These are phyloP conservation scores for Idaea straminata DNA, from an alignment of 2,888 invertebrate genomes.

Conservation along the genomic window DNA sequence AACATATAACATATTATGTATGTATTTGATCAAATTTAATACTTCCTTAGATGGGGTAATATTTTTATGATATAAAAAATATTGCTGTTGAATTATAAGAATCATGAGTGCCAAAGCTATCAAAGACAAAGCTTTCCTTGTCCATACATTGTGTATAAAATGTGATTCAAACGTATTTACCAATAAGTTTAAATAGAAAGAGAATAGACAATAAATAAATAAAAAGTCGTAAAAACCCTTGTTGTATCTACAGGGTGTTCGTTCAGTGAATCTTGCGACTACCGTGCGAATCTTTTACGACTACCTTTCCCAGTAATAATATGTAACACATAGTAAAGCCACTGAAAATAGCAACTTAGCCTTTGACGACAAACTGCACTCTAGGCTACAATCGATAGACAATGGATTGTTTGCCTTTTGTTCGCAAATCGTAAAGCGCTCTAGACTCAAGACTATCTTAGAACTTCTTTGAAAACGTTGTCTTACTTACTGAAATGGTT, in stretches of 20 bases:
- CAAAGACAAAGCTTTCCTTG: not conserved
- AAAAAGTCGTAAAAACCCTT: not conserved
- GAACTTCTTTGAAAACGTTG: constrained; percentile 58
- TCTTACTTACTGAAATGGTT: constrained; percentile 52
- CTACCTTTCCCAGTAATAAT: constrained; percentile 26
- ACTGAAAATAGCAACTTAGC: constrained; percentile 53
- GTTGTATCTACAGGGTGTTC: constrained; percentile 4
- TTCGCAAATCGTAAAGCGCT: constrained; percentile 67
- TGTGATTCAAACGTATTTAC: not conserved
- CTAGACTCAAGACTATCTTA: constrained; percentile 47
- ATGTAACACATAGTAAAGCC: constrained; percentile 46
- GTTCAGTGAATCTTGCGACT: constrained; percentile 11
- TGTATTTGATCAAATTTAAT: too few relatives aligned
- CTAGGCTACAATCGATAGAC: constrained; percentile 68
- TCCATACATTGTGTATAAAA: not conserved
- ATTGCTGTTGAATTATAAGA: not conserved
- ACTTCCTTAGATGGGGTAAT: too few relatives aligned
- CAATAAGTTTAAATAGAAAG: not conserved
- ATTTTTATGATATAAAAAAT: too few relatives aligned
- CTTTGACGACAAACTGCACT: constrained; percentile 74
- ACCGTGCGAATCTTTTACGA: constrained; percentile 25
- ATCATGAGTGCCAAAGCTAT: not conserved
- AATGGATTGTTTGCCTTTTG: constrained; percentile 73
- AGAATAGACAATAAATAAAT: constrained; percentile 3
- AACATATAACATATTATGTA: too few relatives aligned